Evolutionary conservation across 2,888 invertebrate genomes (phyloP).

Genomic region (Cacoxenus indagator): DNA sequence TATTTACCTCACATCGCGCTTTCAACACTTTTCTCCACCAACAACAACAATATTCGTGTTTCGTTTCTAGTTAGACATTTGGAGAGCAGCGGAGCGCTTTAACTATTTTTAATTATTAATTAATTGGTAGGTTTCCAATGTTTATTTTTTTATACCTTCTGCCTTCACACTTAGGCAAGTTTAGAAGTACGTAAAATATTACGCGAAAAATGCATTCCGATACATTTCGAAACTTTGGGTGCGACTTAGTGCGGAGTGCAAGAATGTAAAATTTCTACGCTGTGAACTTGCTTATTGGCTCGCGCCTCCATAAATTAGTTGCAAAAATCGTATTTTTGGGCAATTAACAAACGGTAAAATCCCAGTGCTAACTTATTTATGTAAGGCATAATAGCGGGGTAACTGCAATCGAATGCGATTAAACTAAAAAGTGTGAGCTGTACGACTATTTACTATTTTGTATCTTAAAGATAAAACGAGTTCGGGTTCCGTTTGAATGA

Average conservation of each 20-base stretch:
- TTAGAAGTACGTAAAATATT: not conserved
- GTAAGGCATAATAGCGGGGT: not conserved
- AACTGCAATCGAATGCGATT: not conserved
- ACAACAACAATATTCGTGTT: not conserved
- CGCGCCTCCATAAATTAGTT: not conserved
- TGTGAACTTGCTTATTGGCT: not conserved
- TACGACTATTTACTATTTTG: conserved; percentile 38
- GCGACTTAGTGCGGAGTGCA: conserved; percentile 11
- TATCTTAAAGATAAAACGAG: conserved; percentile 58
- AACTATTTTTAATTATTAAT: not conserved
- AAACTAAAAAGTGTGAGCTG: not conserved
- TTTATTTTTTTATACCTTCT: not conserved
- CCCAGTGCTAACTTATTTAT: conserved; percentile 20
- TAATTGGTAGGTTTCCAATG: not conserved
- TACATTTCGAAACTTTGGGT: not conserved
- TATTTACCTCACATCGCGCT: not conserved
- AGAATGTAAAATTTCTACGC: conserved; percentile 12
- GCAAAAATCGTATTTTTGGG: not conserved
- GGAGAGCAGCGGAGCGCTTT: conserved; percentile 6
- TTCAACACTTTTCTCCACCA: not conserved
- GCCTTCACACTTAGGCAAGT: not conserved
- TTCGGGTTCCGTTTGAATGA: conserved; percentile 44
- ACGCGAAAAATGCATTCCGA: not conserved
- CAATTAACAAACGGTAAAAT: conserved; percentile 16
- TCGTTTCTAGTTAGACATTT: conserved; percentile 5